Percentiles rank a stretch among this genome's conserved stretches.
Evolutionary conservation across 2,797 vertebrate species (phyloP).

Genomic region (Eutrigla gurnardus): DNA sequence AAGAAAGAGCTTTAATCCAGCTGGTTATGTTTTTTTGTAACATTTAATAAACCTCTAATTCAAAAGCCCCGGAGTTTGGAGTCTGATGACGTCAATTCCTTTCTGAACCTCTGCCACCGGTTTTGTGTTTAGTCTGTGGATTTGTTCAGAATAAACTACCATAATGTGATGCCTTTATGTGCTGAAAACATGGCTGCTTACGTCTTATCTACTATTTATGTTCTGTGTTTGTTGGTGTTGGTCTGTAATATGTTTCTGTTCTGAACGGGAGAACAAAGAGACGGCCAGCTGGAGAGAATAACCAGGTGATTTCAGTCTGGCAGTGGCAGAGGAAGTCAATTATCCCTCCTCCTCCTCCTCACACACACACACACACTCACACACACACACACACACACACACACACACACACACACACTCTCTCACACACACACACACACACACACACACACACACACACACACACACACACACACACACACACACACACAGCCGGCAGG

Average conservation of each 20-base stretch:
- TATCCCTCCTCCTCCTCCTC: not conserved
- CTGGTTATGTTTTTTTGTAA: not conserved
- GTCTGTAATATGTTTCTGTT: not conserved
- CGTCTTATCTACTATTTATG: not conserved
- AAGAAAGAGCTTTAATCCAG: not conserved
- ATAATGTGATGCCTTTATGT: not conserved
- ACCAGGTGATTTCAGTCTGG: constrained; percentile 19
- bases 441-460: not conserved
- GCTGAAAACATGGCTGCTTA: too few species aligned
- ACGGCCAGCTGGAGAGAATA: constrained; percentile 16
- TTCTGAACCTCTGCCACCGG: not conserved
- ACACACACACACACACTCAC: not conserved
- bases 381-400: not conserved
- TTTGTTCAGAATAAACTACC: not conserved
- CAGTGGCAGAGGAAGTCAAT: constrained; percentile 6
- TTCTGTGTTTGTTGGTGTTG: not conserved
- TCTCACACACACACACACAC: not conserved
- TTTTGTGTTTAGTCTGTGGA: not conserved
- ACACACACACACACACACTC: not conserved
- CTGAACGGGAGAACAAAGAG: not conserved
- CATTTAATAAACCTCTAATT: not conserved
- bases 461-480: not conserved
- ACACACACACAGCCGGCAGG: constrained; percentile 11
- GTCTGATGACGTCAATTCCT: not conserved
- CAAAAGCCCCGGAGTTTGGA: not conserved